Evolutionary conservation across 2,797 vertebrate species (phyloP).

Genomic region (Uromys caudimaculatus): DNA sequence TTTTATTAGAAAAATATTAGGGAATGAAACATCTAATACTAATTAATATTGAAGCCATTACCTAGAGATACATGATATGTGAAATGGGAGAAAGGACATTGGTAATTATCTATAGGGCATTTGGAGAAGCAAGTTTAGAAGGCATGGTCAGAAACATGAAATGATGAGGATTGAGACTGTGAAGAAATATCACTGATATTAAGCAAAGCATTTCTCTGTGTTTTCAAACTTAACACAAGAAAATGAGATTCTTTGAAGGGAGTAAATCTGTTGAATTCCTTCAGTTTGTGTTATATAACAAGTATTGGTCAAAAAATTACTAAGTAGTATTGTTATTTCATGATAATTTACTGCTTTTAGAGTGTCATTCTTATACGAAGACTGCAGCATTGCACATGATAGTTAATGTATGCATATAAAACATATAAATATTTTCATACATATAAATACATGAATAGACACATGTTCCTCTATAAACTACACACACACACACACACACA

Average conservation of each 20-base stretch:
- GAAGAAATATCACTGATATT: slow-evolving; percentile 60
- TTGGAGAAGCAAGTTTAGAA: slow-evolving; percentile 44
- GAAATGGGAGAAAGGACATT: slow-evolving; percentile 1
- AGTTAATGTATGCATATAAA: not conserved
- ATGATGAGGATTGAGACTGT: not conserved
- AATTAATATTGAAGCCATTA: slow-evolving; percentile 32
- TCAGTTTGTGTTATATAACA: slow-evolving; percentile 43
- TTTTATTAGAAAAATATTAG: slow-evolving; percentile 14
- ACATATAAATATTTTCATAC: not conserved
- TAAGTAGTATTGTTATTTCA: slow-evolving; percentile 50
- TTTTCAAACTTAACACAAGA: slow-evolving; percentile 59
- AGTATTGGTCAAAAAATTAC: slow-evolving; percentile 39
- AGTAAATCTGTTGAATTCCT: slow-evolving; percentile 1
- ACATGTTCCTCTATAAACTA: not conserved
- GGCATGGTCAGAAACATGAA: slow-evolving; percentile 40
- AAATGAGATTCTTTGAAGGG: slow-evolving; percentile 59
- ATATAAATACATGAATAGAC: not conserved
- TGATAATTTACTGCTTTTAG: slow-evolving; percentile 21
- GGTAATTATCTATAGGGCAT: not conserved
- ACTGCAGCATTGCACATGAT: not conserved
- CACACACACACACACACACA: not conserved
- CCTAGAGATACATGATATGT: not conserved
- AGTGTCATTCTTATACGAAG: not conserved
- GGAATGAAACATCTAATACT: not conserved
- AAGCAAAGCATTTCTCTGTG: slow-evolving; percentile 47